Conservation (phyloP, 92 coral and sea anemone species). For the Hydrozoanthus gracilis region DNA sequence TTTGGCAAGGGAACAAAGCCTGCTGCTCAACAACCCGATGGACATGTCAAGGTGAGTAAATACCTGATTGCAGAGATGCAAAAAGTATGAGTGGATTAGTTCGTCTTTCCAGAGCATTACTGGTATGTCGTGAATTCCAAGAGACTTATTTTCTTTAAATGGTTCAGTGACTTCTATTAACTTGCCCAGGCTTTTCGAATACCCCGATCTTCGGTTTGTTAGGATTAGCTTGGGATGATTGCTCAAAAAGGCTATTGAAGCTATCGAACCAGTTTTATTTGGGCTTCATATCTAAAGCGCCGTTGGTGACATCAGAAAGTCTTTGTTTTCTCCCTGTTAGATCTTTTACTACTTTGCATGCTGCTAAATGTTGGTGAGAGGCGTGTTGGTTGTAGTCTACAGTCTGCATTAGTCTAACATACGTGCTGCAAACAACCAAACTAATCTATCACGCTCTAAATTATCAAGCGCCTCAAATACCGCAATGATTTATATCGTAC, state of each 20-base stretch:
- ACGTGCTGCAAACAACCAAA: too few species aligned
- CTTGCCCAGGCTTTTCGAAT: too few species aligned
- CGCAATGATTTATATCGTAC: too few species aligned
- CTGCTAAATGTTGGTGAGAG: constrained; percentile 21
- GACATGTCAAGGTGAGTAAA: not conserved
- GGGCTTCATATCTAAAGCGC: constrained; percentile 8
- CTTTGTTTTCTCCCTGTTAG: constrained; percentile 18
- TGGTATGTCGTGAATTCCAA: constrained; percentile 31
- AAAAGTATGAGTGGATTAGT: not conserved
- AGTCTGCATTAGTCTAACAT: too few species aligned
- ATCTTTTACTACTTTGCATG: constrained; percentile 33
- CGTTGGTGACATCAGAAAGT: constrained; percentile 10
- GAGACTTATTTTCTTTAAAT: constrained; percentile 17
- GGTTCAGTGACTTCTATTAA: too few species aligned
- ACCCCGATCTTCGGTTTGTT: not conserved
- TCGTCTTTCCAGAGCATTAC: constrained; percentile 29
- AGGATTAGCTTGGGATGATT: not conserved
- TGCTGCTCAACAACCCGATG: not conserved
- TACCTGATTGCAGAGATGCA: constrained; percentile 33
- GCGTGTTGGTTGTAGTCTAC: not conserved
- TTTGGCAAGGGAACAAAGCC: constrained; percentile 22
- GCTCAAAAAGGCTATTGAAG: constrained; percentile 16
- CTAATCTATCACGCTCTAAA: too few species aligned
- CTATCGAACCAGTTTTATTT: constrained; percentile 17
- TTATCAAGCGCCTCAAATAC: too few species aligned